phyloP scores from a whole-genome alignment of 2,797 vertebrate genomes.

The Sebastes reedi region DNA sequence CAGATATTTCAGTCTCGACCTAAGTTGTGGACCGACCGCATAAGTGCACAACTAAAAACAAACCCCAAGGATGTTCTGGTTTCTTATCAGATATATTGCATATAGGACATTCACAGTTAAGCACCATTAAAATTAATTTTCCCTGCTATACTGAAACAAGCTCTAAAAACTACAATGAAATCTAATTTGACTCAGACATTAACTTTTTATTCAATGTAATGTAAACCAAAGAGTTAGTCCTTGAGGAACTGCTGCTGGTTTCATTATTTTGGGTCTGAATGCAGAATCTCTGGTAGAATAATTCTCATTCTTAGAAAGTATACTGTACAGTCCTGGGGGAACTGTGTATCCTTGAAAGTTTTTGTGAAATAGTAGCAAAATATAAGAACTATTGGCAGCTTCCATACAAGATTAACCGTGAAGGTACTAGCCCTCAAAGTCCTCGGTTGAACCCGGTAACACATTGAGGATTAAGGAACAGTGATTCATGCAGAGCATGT shows the following conservation, averaged over 20 bases:
- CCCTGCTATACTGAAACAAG: neutral
- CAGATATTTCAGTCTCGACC: neutral
- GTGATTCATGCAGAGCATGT: neutral
- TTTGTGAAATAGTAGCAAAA: neutral
- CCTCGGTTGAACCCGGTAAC: neutral
- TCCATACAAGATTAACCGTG: neutral
- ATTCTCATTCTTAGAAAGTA: neutral
- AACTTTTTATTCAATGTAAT: neutral
- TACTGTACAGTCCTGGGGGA: neutral
- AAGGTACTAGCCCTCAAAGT: neutral
- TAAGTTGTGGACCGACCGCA: neutral
- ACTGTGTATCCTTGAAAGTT: neutral
- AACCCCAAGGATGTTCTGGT: neutral
- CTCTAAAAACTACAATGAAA: slow-evolving; percentile 1
- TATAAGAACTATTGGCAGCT: neutral
- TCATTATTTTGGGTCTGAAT: slow-evolving; percentile 1
- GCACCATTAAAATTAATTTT: neutral
- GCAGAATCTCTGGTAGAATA: neutral
- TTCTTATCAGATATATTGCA: neutral
- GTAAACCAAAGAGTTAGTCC: neutral
- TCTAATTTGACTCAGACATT: neutral
- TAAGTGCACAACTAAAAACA: neutral
- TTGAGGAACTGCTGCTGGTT: neutral
- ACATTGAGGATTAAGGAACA: slow-evolving; percentile 3
- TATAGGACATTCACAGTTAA: neutral